phyloP scores from a whole-genome alignment of 2,797 vertebrate genomes.

The Lacerta agilis region DNA sequence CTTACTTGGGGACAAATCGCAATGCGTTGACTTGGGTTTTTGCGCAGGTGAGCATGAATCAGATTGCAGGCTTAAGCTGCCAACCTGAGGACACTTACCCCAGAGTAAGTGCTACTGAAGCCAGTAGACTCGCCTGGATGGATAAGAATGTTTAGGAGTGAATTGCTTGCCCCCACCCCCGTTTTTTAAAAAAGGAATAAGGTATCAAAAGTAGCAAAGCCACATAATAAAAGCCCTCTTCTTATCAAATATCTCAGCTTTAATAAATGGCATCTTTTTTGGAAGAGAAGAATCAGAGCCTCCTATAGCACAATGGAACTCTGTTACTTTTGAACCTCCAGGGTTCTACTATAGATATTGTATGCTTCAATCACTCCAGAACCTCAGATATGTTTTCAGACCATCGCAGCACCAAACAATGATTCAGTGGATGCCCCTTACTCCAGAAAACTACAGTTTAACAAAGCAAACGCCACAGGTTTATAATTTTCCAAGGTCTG shows the following conservation, averaged over 20 bases:
- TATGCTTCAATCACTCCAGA: background rate
- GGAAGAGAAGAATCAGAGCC: background rate
- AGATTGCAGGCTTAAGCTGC: background rate
- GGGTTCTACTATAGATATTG: no score
- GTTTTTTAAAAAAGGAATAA: background rate
- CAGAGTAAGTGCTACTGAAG: background rate
- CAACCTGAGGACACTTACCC: background rate
- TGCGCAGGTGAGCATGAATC: background rate
- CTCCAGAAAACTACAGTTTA: background rate
- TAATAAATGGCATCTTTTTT: background rate
- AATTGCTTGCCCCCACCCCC: background rate
- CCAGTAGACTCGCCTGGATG: no score
- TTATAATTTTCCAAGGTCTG: background rate
- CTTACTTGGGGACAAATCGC: background rate
- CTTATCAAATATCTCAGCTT: background rate
- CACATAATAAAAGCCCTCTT: no score
- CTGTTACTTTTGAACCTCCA: background rate
- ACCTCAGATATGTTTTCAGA: background rate
- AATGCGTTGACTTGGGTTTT: background rate
- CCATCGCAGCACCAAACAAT: background rate
- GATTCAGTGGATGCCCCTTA: background rate
- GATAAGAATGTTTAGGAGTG: background rate
- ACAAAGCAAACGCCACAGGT: background rate
- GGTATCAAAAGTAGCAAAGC: background rate
- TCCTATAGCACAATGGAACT: background rate